A percentile compares a stretch with the other conserved stretches of the same genome.
phyloP scores from a whole-genome alignment of 1,140 invertebrate species.

The Sycobia sp. region DNA sequence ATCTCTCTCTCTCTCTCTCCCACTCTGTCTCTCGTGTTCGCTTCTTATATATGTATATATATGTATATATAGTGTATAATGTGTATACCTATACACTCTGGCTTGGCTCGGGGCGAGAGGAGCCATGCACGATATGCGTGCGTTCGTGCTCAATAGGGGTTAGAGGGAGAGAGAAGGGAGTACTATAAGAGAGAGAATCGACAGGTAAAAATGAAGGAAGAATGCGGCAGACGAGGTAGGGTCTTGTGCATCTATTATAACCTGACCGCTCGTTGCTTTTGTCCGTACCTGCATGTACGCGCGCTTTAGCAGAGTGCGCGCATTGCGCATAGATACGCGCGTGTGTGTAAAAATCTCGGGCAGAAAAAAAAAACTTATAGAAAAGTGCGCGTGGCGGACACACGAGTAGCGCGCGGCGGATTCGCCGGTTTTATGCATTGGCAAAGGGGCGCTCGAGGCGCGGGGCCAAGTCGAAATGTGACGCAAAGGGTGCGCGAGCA shows the following conservation, averaged over 20 bases:
- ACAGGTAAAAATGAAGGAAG: constrained; percentile 24
- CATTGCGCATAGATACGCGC: neutral
- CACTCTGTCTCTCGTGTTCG: neutral
- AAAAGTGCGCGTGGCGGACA: constrained; percentile 59
- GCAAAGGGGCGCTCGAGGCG: neutral
- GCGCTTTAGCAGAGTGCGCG: neutral
- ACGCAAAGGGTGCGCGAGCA: neutral
- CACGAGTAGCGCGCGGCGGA: constrained; percentile 51
- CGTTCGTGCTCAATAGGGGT: constrained; percentile 29
- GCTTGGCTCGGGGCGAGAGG: constrained; percentile 14
- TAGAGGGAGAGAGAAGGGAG: neutral
- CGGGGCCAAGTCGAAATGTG: neutral
- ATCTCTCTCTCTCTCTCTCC: too few species aligned
- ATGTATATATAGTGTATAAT: too few species aligned
- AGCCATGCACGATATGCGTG: constrained; percentile 7
- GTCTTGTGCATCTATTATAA: constrained; percentile 58
- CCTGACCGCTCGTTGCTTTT: constrained; percentile 50
- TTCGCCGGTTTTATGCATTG: constrained; percentile 55
- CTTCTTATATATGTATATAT: neutral
- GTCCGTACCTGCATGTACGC: neutral
- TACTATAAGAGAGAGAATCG: neutral
- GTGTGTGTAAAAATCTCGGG: too few species aligned
- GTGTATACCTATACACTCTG: too few species aligned
- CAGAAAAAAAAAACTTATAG: too few species aligned
- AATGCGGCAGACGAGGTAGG: constrained; percentile 24